phyloP scores from a whole-genome alignment of 2,113 vertebrate genomes.

The Odobenus rosmarus region DNA sequence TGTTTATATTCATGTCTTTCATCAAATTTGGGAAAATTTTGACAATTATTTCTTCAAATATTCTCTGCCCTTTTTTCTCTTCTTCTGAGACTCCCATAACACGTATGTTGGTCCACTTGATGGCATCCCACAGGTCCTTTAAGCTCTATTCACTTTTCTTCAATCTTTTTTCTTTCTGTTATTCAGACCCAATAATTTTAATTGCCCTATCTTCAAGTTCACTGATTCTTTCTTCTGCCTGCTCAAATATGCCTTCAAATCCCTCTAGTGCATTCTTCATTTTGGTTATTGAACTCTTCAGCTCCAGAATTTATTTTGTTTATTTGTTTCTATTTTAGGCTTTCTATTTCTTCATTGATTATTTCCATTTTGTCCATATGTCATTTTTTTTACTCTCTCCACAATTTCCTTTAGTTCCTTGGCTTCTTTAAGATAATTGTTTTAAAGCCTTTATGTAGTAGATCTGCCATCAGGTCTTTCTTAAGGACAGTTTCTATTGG shows the following conservation, averaged over 20 bases:
- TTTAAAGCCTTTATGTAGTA: neutral
- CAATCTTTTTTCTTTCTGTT: neutral
- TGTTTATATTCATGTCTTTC: neutral
- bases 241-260: neutral
- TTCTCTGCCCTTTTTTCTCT: neutral
- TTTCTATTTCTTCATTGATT: neutral
- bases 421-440: neutral
- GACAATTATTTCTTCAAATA: neutral
- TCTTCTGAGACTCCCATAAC: neutral
- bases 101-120: neutral
- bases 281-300: neutral
- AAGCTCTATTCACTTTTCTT: neutral
- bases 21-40: neutral
- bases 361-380: neutral
- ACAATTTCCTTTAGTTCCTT: neutral
- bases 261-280: neutral
- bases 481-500: neutral
- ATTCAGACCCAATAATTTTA: neutral
- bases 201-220: neutral
- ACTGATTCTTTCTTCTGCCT: neutral
- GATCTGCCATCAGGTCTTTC: neutral
- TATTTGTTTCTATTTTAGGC: neutral
- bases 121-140: neutral
- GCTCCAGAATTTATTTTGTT: neutral
- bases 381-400: neutral